phyloP scores from a whole-genome alignment of 2,797 vertebrate genomes.

The Etheostoma nigrum region DNA sequence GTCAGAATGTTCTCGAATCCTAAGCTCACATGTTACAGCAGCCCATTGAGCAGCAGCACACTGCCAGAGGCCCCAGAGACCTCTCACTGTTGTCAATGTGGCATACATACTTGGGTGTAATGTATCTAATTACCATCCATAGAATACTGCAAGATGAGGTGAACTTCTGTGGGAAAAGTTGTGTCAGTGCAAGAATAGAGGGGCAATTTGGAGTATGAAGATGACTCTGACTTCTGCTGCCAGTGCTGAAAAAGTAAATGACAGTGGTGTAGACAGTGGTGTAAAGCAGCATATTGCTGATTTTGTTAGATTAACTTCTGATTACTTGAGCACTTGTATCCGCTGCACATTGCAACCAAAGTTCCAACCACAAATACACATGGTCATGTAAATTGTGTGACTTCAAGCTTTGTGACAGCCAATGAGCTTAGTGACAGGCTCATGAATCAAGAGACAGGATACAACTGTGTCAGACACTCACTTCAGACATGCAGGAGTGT shows the following conservation, averaged over 20 bases:
- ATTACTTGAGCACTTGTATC: conserved; percentile 38
- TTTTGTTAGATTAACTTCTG: conserved; percentile 40
- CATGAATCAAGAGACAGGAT: conserved; percentile 44
- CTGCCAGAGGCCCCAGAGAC: conserved; percentile 30
- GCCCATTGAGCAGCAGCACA: conserved; percentile 33
- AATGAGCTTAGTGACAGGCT: conserved; percentile 37
- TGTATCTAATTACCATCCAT: conserved; percentile 4
- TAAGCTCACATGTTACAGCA: conserved; percentile 53
- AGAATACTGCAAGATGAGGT: not conserved
- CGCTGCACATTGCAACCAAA: conserved; percentile 26
- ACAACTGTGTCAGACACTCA: conserved; percentile 16
- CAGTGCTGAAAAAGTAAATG: not conserved
- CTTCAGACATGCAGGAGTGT: conserved; percentile 41
- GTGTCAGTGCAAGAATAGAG: not conserved
- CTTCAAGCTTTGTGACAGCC: conserved; percentile 40
- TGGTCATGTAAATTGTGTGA: conserved; percentile 53
- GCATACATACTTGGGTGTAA: not conserved
- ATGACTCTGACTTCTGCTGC: not conserved
- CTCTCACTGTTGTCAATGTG: conserved; percentile 19
- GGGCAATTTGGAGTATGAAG: not conserved
- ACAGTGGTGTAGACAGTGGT: conserved; percentile 28
- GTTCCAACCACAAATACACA: conserved; percentile 33
- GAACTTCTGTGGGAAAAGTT: not conserved
- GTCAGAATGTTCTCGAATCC: conserved; percentile 61
- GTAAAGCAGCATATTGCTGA: conserved; percentile 21